These are phyloP conservation scores for Cantharis lateralis DNA, from an alignment of 2,888 invertebrate genomes.

Conservation along the genomic window DNA sequence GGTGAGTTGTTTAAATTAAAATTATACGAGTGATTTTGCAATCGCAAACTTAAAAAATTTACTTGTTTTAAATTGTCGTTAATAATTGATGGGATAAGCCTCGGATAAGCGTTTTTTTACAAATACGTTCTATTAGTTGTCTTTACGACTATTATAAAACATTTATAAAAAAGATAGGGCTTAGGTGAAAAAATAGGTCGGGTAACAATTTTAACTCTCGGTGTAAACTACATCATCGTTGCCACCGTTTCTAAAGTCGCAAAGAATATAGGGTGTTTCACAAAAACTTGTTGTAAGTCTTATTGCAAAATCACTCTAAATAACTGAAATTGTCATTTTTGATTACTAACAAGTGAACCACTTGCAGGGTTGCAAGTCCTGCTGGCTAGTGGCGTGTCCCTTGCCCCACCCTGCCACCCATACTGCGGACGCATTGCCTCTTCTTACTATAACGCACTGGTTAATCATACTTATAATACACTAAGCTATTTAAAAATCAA, in stretches of 20 bases:
- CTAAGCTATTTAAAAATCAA: slow-evolving; percentile 26
- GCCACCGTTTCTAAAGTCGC: no score
- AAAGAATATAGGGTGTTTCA: no score
- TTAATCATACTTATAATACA: slow-evolving; percentile 39
- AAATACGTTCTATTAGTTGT: no score
- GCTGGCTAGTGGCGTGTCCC: slow-evolving; percentile 51
- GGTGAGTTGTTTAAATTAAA: slow-evolving; percentile 58
- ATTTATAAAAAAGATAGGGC: no score
- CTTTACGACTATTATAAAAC: no score
- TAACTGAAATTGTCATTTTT: neutral
- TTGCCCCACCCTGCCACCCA: slow-evolving; percentile 56
- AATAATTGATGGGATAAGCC: no score
- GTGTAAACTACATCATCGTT: no score
- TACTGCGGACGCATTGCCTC: slow-evolving; percentile 52
- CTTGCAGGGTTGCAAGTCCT: slow-evolving; percentile 55
- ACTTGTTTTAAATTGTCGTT: no score
- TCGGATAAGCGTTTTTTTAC: no score
- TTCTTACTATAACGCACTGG: slow-evolving; percentile 46
- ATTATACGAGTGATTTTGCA: neutral
- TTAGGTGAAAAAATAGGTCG: no score
- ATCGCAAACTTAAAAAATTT: no score
- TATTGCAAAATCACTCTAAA: neutral
- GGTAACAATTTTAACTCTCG: no score
- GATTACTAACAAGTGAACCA: slow-evolving; percentile 14
- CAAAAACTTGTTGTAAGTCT: neutral